A percentile compares a stretch with the other conserved stretches of the same genome.
Conservation (phyloP, 2,113 vertebrate genomes). For the Perccottus glenii region DNA sequence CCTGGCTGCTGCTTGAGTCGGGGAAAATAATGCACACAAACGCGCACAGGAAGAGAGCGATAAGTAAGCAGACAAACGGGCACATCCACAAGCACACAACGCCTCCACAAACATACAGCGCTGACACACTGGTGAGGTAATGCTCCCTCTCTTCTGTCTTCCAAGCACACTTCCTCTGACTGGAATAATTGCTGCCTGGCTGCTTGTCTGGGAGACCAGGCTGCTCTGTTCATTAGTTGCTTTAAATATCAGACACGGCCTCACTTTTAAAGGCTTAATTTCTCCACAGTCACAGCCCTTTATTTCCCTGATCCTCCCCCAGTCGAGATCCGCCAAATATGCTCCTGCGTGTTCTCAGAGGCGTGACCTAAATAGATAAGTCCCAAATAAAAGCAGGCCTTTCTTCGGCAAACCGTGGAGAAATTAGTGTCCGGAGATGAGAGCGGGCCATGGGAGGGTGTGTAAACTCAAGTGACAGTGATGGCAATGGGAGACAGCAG, state of each 20-base stretch:
- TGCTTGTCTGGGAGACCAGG: slow-evolving; percentile 53
- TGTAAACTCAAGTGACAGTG: slow-evolving; percentile 15
- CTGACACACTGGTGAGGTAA: slow-evolving; percentile 54
- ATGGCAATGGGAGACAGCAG: slow-evolving; percentile 31
- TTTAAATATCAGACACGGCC: slow-evolving; percentile 66
- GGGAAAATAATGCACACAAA: slow-evolving; percentile 7
- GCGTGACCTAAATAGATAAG: slow-evolving; percentile 75
- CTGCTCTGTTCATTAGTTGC: slow-evolving; percentile 63
- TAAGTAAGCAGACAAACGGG: slow-evolving; percentile 14
- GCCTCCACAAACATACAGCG: slow-evolving; percentile 39
- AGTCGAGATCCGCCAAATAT: slow-evolving; percentile 47
- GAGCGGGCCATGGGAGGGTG: slow-evolving; percentile 20
- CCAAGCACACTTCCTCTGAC: slow-evolving; percentile 65
- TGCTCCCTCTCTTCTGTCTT: slow-evolving; percentile 52
- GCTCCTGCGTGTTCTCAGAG: slow-evolving; percentile 48
- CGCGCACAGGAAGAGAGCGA: background rate
- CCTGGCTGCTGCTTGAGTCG: slow-evolving; percentile 36
- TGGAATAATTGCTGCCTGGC: slow-evolving; percentile 68
- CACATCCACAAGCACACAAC: slow-evolving; percentile 24
- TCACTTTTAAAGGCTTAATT: slow-evolving; percentile 73
- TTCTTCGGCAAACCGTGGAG: slow-evolving; percentile 31
- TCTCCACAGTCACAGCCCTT: slow-evolving; percentile 53
- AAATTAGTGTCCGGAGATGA: slow-evolving; percentile 41
- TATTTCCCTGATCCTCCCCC: slow-evolving; percentile 52
- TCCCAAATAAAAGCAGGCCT: slow-evolving; percentile 51